Base-by-base conservation (phyloP, 2,797 vertebrate species). In the Apogon talboti region DNA sequence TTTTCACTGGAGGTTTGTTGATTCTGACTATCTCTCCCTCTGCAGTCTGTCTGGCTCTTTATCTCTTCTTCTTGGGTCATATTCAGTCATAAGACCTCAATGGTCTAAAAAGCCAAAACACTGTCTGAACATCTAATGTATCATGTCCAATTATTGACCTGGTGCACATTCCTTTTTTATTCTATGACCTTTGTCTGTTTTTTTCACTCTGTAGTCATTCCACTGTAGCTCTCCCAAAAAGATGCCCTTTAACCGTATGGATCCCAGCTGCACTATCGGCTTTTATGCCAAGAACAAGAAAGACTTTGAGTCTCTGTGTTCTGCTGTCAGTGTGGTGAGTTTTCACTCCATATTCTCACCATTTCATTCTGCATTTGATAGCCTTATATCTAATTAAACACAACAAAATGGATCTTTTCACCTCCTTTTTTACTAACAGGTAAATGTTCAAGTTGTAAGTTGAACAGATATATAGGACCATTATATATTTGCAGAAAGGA, bases 251-350 rank as follows among this genome's bases (percentile, higher is more conserved):
- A 83, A 75, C 59, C 95, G 95, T 60, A 96, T 98, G 95, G 96
- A 98, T 81, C 96, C 96, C 1, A 98, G 96, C 90, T 98, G 96
- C 54, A 96, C 96, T 0, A 91, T 98, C 7, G 96, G 96, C 9
- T 97, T 98, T 82, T 98, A 98, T 0, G 94, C 95, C n/a, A 94
- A 89, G 57, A 93, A 87, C 82, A 91, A 91, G 66, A 93, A 92
- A 63, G 96, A 96, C 81, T 96, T 98, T 85, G 95, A 96, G 68
- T 90, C 84, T 2, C 90, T 98, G 2, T 97, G 96, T 78, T 86
- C 88, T 1, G 89, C 92, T 44, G 93, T 98, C 45, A 85, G 78
- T 68, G 74, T 55, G 86, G 96, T 98, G 82, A 94, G 93, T 87
- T 62, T 57, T 51, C 53, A 3, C 12, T n/a, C 1, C 16, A 1